phyloP scores from a whole-genome alignment of 2,888 invertebrate genomes.

The Keiferia lycopersicella region DNA sequence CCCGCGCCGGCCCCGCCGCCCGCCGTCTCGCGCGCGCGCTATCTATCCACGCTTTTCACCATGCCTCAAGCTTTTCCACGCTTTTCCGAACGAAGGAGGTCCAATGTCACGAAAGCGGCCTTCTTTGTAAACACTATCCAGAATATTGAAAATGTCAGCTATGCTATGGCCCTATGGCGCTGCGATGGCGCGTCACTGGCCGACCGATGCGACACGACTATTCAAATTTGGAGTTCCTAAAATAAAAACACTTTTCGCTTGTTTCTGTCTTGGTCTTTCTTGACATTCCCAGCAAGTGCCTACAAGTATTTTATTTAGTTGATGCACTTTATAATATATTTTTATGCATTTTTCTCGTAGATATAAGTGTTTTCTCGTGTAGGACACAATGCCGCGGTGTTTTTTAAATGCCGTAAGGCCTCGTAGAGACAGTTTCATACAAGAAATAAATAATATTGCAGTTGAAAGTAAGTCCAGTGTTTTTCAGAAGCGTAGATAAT shows the following conservation, averaged over 20 bases:
- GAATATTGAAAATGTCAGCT: conserved; percentile 39
- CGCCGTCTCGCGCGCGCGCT: conserved; percentile 54
- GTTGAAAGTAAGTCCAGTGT: conserved; percentile 56
- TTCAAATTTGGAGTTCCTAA: conserved; percentile 64
- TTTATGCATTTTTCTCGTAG: conserved; percentile 34
- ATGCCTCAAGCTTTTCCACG: conserved; percentile 57
- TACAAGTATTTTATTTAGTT: conserved; percentile 55
- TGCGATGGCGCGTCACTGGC: conserved; percentile 48
- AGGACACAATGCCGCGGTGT: conserved; percentile 67
- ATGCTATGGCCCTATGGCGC: conserved; percentile 32
- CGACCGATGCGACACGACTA: conserved; percentile 41
- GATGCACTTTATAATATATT: conserved; percentile 42
- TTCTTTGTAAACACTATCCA: conserved; percentile 46
- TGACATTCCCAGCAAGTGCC: conserved; percentile 68
- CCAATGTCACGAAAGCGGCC: conserved; percentile 37
- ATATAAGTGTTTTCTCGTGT: conserved; percentile 28
- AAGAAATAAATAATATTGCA: conserved; percentile 54
- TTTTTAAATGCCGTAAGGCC: conserved; percentile 64
- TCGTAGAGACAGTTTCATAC: conserved; percentile 55
- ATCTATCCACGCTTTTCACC: conserved; percentile 64
- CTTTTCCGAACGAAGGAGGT: conserved; percentile 54
- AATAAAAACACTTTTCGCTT: conserved; percentile 62
- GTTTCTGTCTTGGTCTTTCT: conserved; percentile 64
- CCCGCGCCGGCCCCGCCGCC: conserved; percentile 36
- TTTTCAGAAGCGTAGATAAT: background rate